Percentiles rank a stretch among this genome's conserved stretches.
These are phyloP conservation scores for Orthosia cruda DNA, from an alignment of 2,888 invertebrate genomes.

Conservation along the genomic window DNA sequence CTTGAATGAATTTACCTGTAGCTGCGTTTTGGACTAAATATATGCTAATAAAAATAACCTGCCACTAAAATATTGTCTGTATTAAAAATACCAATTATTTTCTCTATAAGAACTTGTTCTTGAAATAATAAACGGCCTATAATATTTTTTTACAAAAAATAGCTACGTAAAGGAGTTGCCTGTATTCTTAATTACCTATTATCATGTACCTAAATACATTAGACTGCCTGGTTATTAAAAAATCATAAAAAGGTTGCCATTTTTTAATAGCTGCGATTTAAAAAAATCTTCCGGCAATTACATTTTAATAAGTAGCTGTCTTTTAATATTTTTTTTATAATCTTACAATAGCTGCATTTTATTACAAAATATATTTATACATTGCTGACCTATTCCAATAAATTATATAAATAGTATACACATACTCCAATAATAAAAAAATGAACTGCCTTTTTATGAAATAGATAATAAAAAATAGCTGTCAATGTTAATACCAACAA, in stretches of 20 bases:
- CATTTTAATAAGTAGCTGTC: background rate
- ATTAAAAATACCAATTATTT: background rate
- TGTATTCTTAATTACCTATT: background rate
- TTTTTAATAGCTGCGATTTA: constrained; percentile 1
- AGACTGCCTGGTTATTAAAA: constrained; percentile 21
- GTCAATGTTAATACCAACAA: background rate
- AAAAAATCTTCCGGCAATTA: background rate
- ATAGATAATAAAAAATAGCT: background rate
- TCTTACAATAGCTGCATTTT: background rate
- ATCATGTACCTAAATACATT: background rate
- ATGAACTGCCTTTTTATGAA: background rate
- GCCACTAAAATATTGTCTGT: background rate
- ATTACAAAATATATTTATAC: background rate
- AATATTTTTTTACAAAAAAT: background rate
- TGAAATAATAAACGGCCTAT: constrained; percentile 20
- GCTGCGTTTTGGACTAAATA: constrained; percentile 29
- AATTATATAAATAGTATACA: background rate
- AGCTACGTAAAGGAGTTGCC: constrained; percentile 12
- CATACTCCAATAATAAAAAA: background rate
- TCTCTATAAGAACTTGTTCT: background rate
- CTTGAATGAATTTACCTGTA: constrained; percentile 13
- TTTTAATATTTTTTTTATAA: background rate
- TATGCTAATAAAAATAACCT: constrained; percentile 19
- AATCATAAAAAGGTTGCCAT: constrained; percentile 31
- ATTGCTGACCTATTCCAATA: background rate